Percentiles rank a stretch among this genome's conserved stretches.
Evolutionary conservation across 2,888 invertebrate genomes (phyloP).

Genomic region (Hermaeophaga mercurialis): DNA sequence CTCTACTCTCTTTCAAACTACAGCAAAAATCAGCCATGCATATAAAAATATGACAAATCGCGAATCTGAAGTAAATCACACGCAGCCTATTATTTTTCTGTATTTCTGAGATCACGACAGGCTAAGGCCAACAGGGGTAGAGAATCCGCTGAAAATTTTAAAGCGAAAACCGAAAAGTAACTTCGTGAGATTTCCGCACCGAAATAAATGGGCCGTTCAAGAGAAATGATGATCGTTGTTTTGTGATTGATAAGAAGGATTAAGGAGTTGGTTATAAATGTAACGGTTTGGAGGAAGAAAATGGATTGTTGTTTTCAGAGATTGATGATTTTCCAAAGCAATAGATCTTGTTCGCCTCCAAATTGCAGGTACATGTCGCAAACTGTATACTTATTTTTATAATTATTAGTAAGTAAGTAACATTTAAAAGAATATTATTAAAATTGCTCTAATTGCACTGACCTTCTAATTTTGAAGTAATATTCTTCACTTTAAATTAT

Average conservation of each 20-base stretch:
- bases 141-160: slow-evolving; percentile 23
- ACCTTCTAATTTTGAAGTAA: too few relatives aligned
- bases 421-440: too few relatives aligned
- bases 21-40: too few relatives aligned
- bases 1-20: too few relatives aligned
- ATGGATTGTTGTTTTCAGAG: slow-evolving; percentile 27
- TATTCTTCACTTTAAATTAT: too few relatives aligned
- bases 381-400: too few relatives aligned
- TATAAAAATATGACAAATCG: slow-evolving; percentile 10
- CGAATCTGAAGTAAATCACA: slow-evolving; percentile 22
- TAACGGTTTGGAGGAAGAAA: slow-evolving; percentile 26
- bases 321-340: slow-evolving; percentile 26
- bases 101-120: slow-evolving; percentile 21
- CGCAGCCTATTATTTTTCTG: slow-evolving; percentile 26
- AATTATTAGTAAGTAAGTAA: too few relatives aligned
- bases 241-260: slow-evolving; percentile 33
- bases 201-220: slow-evolving; percentile 29
- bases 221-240: slow-evolving; percentile 30
- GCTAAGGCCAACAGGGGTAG: slow-evolving; percentile 6
- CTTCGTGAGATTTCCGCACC: slow-evolving; percentile 22
- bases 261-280: slow-evolving; percentile 30
- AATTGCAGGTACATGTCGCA: too few relatives aligned
- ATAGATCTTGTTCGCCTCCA: slow-evolving; percentile 12
- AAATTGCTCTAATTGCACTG: too few relatives aligned
- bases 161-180: slow-evolving; percentile 22